Evolutionary conservation across 2,888 invertebrate genomes (phyloP).

Genomic region (Drosophila affinis): DNA sequence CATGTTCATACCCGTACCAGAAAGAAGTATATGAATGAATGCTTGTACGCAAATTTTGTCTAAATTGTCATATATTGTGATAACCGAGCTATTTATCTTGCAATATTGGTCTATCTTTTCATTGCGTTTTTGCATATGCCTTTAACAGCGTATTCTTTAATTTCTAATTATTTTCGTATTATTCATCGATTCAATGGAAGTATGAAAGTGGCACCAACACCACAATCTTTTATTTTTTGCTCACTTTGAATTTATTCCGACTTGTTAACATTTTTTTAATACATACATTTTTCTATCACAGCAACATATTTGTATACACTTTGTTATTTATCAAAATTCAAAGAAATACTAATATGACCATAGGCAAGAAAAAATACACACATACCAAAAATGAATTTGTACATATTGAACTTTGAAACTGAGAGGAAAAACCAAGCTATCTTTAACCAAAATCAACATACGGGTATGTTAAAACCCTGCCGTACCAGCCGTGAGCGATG

Average conservation of each 20-base stretch:
- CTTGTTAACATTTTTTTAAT: slow-evolving; percentile 75
- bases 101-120: not conserved
- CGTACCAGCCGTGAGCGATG: too few relatives aligned
- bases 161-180: slow-evolving; percentile 16
- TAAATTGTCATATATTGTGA: not conserved
- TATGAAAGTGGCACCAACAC: not conserved
- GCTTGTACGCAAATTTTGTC: slow-evolving; percentile 11
- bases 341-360: slow-evolving; percentile 17
- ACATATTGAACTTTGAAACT: slow-evolving; percentile 11
- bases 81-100: not conserved
- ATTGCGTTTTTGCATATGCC: not conserved
- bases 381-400: not conserved
- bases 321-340: slow-evolving; percentile 64
- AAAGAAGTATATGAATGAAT: slow-evolving; percentile 20
- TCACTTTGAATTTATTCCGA: slow-evolving; percentile 65
- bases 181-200: not conserved
- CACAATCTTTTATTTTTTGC: slow-evolving; percentile 3
- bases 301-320: slow-evolving; percentile 79
- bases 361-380: slow-evolving; percentile 19
- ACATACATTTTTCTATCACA: slow-evolving; percentile 77
- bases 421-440: slow-evolving; percentile 4
- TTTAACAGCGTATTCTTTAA: not conserved
- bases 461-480: not conserved
- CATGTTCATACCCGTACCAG: not conserved
- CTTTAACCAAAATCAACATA: not conserved